These are phyloP conservation scores for Mastacembelus armatus DNA, from an alignment of 2,797 vertebrate genomes.

Conservation along the genomic window DNA sequence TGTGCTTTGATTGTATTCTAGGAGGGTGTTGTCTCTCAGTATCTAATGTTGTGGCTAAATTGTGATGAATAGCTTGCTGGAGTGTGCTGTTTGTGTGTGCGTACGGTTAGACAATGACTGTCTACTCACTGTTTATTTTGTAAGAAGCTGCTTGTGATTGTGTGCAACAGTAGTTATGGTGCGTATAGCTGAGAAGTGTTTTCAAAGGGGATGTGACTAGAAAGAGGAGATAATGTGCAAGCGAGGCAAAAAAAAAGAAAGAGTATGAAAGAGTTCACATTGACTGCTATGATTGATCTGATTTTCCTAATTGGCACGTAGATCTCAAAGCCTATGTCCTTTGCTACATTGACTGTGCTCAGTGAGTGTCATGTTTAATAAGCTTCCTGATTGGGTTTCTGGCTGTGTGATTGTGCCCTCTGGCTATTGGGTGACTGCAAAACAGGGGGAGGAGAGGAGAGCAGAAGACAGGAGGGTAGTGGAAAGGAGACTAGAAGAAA, in stretches of 20 bases:
- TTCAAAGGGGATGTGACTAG: slow-evolving; percentile 40
- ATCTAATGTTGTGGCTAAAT: slow-evolving; percentile 64
- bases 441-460: slow-evolving; percentile 39
- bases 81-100: slow-evolving; percentile 29
- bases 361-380: slow-evolving; percentile 75
- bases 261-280: slow-evolving; percentile 40
- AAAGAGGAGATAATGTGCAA: slow-evolving; percentile 45
- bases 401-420: slow-evolving; percentile 75
- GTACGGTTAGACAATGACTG: slow-evolving; percentile 16
- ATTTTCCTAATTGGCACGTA: slow-evolving; percentile 75
- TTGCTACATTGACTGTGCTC: slow-evolving; percentile 67
- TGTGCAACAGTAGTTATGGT: slow-evolving; percentile 29
- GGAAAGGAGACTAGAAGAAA: slow-evolving; percentile 9
- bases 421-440: slow-evolving; percentile 62
- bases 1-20: slow-evolving; percentile 43
- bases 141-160: slow-evolving; percentile 40
- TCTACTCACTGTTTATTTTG: slow-evolving; percentile 56
- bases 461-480: slow-evolving; percentile 8
- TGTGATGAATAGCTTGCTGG: slow-evolving; percentile 72
- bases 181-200: slow-evolving; percentile 31
- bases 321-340: slow-evolving; percentile 67
- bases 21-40: slow-evolving; percentile 58
- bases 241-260: slow-evolving; percentile 8
- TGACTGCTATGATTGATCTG: slow-evolving; percentile 71
- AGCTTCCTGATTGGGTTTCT: slow-evolving; percentile 74